Evolutionary conservation across 2,888 invertebrate genomes (phyloP), one percentile per base, ranked within the genome.

Genomic region (Nephrotoma appendiculata): DNA sequence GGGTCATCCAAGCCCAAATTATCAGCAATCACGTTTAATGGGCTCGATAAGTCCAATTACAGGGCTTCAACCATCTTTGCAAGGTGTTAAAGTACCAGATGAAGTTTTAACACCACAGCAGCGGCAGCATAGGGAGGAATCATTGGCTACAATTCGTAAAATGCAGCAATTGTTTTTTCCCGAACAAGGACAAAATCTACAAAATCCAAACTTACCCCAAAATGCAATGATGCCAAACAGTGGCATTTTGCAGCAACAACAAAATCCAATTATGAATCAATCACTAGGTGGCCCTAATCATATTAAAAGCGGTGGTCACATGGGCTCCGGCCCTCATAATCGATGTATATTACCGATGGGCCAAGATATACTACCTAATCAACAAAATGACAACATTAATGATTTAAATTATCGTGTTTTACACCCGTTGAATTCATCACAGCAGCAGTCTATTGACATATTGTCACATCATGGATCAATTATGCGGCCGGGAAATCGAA

Each of bases 51-150:
- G 93, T 89, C 94, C 93, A 87, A 90, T 93, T 87, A 90, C 89
- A 87, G 92, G 91, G 89, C 92, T 93, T 89, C 94, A 94, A 89
- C 94, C 94, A 90, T 94, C 94, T 41, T 90, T 94, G 88, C 94
- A 94, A 91, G 94, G 96, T 89, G 96, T 97, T 85, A 97, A 98
- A 94, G 96, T 98, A 90, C 98, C 98, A 89, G 98, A 98, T 92
- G 98, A 98, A 92, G 98, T 98, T 92, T 93, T 99, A 89, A 99
- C 99, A 86, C 98, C 98, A 48, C 98, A 98, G 91, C 98, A 99
- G 91, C 94, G 98, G 87, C 97, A 98, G 88, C 97, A 98, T 91
- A 94, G 99, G 87, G 98, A 98, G 92, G 97, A 97, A 90, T 97
- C 98, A 90, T 92, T 99, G 86, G 98, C 98, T 5, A 97, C 96